Conservation (phyloP, 2,113 vertebrate genomes). For the Dryoscopus gambensis region DNA sequence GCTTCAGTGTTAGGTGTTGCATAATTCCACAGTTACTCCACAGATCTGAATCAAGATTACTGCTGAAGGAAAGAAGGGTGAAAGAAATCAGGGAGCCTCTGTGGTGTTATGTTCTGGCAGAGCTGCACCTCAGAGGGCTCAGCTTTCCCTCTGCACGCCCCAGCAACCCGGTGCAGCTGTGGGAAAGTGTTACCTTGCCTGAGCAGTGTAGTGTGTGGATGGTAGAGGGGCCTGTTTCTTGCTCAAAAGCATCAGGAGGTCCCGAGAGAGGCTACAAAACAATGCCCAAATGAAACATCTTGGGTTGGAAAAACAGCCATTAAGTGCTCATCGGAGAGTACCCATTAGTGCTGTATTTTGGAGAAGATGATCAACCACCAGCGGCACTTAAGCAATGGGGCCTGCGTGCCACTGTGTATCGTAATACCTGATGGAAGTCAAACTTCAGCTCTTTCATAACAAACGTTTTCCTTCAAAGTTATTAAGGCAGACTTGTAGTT, state of each 20-base stretch:
- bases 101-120: not conserved
- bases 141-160: not conserved
- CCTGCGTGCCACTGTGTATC: not conserved
- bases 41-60: not conserved
- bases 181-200: rapidly evolving
- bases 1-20: not conserved
- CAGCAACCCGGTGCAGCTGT: not conserved
- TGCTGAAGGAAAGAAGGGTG: not conserved
- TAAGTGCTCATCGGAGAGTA: not conserved
- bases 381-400: not conserved
- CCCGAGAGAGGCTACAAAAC: not conserved
- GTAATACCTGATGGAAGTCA: not conserved
- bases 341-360: not conserved
- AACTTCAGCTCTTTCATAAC: not conserved
- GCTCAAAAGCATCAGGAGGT: not conserved
- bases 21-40: constrained; percentile 11
- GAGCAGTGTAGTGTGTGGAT: rapidly evolving
- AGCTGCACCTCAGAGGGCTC: not conserved
- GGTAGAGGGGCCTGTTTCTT: not conserved
- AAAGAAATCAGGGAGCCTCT: not conserved
- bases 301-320: not conserved
- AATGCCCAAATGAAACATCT: not conserved
- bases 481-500: not conserved
- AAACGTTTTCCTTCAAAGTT: not conserved
- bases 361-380: not conserved